Conservation (phyloP, 2,113 vertebrate genomes). For the Murina feae region DNA sequence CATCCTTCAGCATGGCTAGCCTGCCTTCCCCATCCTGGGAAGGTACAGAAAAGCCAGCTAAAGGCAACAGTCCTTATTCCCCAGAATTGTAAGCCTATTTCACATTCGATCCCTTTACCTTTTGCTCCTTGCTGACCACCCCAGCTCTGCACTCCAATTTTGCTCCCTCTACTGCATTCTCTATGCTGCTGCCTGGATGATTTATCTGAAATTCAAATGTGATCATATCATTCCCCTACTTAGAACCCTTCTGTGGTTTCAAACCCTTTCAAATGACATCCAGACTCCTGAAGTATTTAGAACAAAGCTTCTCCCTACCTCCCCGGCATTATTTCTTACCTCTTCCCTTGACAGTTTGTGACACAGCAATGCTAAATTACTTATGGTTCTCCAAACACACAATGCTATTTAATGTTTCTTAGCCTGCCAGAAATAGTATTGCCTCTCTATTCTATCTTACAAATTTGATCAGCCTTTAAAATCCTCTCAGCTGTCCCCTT, state of each 20-base stretch:
- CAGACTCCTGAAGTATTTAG: slow-evolving; percentile 1
- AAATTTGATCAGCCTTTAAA: slow-evolving; percentile 5
- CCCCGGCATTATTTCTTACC: background rate
- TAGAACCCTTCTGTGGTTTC: slow-evolving; percentile 28
- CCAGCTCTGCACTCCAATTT: background rate
- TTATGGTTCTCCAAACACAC: slow-evolving; percentile 26
- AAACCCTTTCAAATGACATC: slow-evolving; percentile 34
- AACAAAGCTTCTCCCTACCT: background rate
- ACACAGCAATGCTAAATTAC: background rate
- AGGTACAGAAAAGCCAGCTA: background rate
- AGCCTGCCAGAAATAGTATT: background rate
- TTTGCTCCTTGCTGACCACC: background rate
- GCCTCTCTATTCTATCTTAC: background rate
- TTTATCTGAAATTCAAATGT: slow-evolving; percentile 56
- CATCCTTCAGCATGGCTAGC: background rate
- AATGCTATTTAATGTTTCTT: slow-evolving; percentile 19
- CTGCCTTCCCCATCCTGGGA: background rate
- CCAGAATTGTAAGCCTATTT: background rate
- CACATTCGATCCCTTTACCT: background rate
- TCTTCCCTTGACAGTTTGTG: slow-evolving; percentile 4
- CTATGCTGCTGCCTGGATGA: background rate
- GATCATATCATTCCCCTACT: background rate
- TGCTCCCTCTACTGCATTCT: background rate
- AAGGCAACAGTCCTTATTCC: background rate
- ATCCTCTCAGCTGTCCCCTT: slow-evolving; percentile 3